Base-by-base conservation (phyloP, 2,888 invertebrate genomes). In the Meloe dianella region DNA sequence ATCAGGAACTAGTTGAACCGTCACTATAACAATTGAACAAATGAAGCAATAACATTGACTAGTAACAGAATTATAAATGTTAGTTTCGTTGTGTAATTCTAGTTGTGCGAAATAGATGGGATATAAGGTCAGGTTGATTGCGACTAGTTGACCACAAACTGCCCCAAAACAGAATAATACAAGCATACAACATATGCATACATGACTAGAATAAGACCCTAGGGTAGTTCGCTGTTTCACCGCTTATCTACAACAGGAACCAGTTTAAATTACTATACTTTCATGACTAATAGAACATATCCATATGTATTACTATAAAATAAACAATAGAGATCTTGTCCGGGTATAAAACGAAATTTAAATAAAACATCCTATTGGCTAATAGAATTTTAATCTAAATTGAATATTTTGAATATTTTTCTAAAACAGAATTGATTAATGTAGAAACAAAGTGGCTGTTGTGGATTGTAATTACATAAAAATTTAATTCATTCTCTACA, bases 1-100 rank as follows among this genome's bases (percentile, higher is more conserved):
- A 67, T 71, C 71, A 66, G 64, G 47, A 64, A 70, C 65, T 64
- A 68, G 67, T 66, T 62, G 70, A 70, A 72, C 65, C 65, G 66
- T 64, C 41, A 64, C 66, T 66, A 54, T 71, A 74, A 73, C 74
- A 73, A 74, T 73, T 67, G 71, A 59, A 62, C 68, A 70, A 73
- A 73, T 73, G 72, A 72, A 72, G 67, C 72, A 70, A 71, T 74
- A 72, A 73, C 57, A 67, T 68, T 65, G 70, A 67, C 27, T 4
- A 27, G 64, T 65, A 70, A 68, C 66, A 70, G 66, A 72, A 68
- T 68, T 70, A 71, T 71, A 73, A 71, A 72, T 71, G 72, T 69
- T 65, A 65, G 20, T 20, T 20, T 24, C 68, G 60, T 64, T 67
- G 58, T 65, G 71, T 64, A n/a, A 72, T 63, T 63, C 67, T 63